These are phyloP conservation scores for Pseudomyrmex dendroicus DNA, from an alignment of 1,140 invertebrate genomes.

Conservation along the genomic window DNA sequence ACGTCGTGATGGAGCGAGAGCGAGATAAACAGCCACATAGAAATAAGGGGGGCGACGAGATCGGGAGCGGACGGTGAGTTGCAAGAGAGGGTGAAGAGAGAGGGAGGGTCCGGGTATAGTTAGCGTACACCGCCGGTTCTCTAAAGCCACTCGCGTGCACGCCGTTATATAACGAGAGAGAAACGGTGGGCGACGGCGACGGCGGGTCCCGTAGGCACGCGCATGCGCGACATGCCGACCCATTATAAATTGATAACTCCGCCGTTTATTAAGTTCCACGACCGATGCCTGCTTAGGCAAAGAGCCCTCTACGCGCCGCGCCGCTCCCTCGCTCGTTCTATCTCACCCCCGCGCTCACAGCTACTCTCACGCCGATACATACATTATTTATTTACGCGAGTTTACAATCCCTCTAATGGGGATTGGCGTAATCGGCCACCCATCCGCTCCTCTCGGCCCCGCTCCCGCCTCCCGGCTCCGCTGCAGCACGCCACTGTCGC, in stretches of 20 bases:
- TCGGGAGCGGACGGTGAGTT: background rate
- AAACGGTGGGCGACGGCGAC: conserved; percentile 52
- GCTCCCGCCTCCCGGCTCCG: conserved; percentile 25
- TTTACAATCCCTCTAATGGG: conserved; percentile 84
- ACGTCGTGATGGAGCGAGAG: conserved; percentile 57
- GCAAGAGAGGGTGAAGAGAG: background rate
- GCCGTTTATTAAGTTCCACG: conserved; percentile 84
- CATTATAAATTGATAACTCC: conserved; percentile 84
- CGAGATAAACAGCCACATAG: conserved; percentile 48
- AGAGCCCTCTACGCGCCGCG: conserved; percentile 73
- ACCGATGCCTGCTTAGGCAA: conserved; percentile 83
- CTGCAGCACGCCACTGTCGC: conserved; percentile 57
- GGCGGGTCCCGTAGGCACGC: conserved; percentile 68
- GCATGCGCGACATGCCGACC: conserved; percentile 78
- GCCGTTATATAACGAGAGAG: conserved; percentile 71
- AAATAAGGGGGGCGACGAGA: conserved; percentile 25
- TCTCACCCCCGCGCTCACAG: conserved; percentile 12
- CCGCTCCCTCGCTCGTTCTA: conserved; percentile 20
- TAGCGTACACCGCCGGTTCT: conserved; percentile 68
- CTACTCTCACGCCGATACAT: conserved; percentile 75
- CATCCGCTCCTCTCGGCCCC: conserved; percentile 67
- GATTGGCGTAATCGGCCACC: conserved; percentile 81
- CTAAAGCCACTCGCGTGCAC: conserved; percentile 75
- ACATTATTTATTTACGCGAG: conserved; percentile 84
- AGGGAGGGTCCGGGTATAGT: conserved; percentile 34